Evolutionary conservation across 2,888 invertebrate genomes (phyloP).

Genomic region (Flexamia atlantica): DNA sequence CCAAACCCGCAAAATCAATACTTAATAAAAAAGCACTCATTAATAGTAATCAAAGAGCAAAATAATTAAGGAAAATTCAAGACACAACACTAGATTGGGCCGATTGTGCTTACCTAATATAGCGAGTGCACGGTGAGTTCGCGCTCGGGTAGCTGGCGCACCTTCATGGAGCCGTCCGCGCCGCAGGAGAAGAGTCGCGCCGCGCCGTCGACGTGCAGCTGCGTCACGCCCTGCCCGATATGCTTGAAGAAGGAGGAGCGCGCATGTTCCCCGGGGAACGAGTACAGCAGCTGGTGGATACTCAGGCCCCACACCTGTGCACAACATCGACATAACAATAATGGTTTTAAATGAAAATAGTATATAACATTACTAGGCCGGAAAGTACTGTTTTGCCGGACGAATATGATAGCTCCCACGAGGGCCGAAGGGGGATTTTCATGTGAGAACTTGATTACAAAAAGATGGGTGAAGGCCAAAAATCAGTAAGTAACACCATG

Average conservation of each 20-base stretch:
- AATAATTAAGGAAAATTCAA: too few relatives aligned
- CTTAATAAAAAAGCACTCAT: too few relatives aligned
- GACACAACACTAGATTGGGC: too few relatives aligned
- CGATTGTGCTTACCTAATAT: slow-evolving; percentile 39
- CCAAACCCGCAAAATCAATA: background rate
- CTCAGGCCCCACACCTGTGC: slow-evolving; percentile 95
- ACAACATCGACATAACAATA: slow-evolving; percentile 63
- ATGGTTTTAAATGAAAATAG: too few relatives aligned
- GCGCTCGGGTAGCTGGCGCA: slow-evolving; percentile 67
- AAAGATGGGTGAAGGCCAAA: too few relatives aligned
- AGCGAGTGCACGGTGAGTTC: slow-evolving; percentile 60
- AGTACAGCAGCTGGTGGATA: slow-evolving; percentile 89
- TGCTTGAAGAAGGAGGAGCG: slow-evolving; percentile 98
- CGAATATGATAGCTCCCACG: too few relatives aligned
- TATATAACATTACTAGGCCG: too few relatives aligned
- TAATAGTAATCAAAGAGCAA: too few relatives aligned
- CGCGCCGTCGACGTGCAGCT: slow-evolving; percentile 93
- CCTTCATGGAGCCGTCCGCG: slow-evolving; percentile 98
- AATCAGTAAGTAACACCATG: too few relatives aligned
- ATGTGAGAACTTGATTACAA: too few relatives aligned
- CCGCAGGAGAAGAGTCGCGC: slow-evolving; percentile 98
- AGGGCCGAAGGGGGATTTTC: too few relatives aligned
- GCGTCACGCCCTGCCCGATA: slow-evolving; percentile 97
- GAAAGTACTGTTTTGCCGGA: too few relatives aligned
- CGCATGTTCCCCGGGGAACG: slow-evolving; percentile 96